Conservation (phyloP, 2,888 invertebrate genomes). For the Meganola albula region DNA sequence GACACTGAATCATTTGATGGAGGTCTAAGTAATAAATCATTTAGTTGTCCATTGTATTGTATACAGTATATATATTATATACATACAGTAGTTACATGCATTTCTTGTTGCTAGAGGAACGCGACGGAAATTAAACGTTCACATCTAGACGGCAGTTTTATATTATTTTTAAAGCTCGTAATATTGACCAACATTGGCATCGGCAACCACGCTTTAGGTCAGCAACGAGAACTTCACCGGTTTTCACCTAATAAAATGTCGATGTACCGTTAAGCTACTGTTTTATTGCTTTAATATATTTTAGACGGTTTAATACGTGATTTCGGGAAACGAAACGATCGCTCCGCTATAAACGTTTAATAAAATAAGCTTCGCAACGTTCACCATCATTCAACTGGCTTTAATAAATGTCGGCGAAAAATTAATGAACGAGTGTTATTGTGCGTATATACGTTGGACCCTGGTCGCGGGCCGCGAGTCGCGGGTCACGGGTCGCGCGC, state of each 20-base stretch:
- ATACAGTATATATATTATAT: too few species aligned
- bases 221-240: too few species aligned
- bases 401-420: constrained; percentile 41
- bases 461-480: background rate
- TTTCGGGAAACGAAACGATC: background rate
- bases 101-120: too few species aligned
- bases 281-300: constrained; percentile 3
- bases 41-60: too few species aligned
- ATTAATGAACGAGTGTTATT: constrained; percentile 38
- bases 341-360: background rate
- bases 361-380: background rate
- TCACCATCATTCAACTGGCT: constrained; percentile 31
- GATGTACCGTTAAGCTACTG: background rate
- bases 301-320: constrained; percentile 5
- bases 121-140: too few species aligned
- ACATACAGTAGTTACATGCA: too few species aligned
- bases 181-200: too few species aligned
- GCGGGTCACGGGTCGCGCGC: background rate
- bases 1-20: too few species aligned
- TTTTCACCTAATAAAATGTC: constrained; percentile 7
- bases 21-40: too few species aligned
- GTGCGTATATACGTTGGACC: constrained; percentile 26
- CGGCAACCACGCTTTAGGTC: too few species aligned
- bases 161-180: too few species aligned
- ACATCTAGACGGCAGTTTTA: too few species aligned